phyloP scores from a whole-genome alignment of 2,113 vertebrate species.

The Sialia sialis region DNA sequence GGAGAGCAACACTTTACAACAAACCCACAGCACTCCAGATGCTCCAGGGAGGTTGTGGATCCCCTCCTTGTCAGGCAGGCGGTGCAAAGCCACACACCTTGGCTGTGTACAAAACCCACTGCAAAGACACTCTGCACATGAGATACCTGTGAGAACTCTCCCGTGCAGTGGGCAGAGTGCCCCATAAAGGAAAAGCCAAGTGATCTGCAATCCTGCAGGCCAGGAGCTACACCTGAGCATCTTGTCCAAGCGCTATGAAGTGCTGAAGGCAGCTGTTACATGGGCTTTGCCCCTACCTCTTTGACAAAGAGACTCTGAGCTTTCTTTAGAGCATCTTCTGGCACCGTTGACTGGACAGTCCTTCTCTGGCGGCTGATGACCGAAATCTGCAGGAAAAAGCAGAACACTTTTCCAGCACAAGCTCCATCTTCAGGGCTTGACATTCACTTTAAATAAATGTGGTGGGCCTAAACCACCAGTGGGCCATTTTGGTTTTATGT shows the following conservation, averaged over 20 bases:
- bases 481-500: not conserved
- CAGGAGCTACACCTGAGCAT: not conserved
- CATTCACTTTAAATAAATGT: not conserved
- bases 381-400: conserved; percentile 75
- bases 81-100: not conserved
- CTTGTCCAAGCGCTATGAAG: not conserved
- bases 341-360: conserved; percentile 86
- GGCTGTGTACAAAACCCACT: not conserved
- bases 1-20: not conserved
- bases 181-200: not conserved
- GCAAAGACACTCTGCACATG: not conserved
- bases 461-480: not conserved
- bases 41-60: not conserved
- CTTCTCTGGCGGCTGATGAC: conserved; percentile 85
- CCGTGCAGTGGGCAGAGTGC: not conserved
- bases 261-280: not conserved
- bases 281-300: conserved; percentile 78
- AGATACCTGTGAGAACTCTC: not conserved
- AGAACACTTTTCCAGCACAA: not conserved
- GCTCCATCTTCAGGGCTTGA: not conserved
- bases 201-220: not conserved
- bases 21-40: not conserved
- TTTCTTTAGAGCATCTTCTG: conserved; percentile 88
- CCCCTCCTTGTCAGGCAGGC: not conserved
- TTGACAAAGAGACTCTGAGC: conserved; percentile 92